Percentiles rank a stretch among this genome's conserved stretches.
Conservation (phyloP, 53 echinoderm and acorn worm species). For the Mesocentrotus franciscanus region DNA sequence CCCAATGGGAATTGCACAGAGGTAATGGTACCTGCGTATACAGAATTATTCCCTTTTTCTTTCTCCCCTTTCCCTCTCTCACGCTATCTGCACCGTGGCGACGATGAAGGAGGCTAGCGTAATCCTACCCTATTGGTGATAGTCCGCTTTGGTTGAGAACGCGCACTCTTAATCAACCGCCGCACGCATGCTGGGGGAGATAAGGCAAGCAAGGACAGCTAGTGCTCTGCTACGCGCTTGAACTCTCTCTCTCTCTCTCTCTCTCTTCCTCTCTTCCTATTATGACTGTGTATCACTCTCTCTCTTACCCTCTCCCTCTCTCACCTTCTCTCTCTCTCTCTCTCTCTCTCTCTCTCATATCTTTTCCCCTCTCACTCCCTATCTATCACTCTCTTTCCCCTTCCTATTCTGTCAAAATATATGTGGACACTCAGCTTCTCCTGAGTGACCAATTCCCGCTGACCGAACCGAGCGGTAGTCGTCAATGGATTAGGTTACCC, state of each 20-base stretch:
- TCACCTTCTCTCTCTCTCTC: neutral
- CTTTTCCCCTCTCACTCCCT: neutral
- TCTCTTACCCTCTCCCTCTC: neutral
- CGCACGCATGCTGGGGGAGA: constrained; percentile 50
- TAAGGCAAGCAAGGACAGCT: constrained; percentile 57
- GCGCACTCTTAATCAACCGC: constrained; percentile 57
- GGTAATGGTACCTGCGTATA: constrained; percentile 56
- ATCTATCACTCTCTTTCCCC: neutral
- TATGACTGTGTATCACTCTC: no score
- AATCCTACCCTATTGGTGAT: constrained; percentile 42
- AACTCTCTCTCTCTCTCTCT: neutral
- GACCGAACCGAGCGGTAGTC: constrained; percentile 46
- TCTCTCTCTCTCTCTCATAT: neutral
- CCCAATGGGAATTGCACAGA: constrained; percentile 25
- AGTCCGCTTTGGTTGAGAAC: constrained; percentile 32
- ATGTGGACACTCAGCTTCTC: neutral
- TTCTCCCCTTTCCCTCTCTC: constrained; percentile 28
- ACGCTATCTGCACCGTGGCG: neutral
- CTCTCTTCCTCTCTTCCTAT: no score
- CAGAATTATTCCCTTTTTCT: constrained; percentile 31
- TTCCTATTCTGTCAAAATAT: neutral
- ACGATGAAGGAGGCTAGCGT: constrained; percentile 38
- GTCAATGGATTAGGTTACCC: constrained; percentile 15
- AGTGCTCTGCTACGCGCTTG: neutral
- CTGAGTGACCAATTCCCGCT: constrained; percentile 42